Base-by-base conservation (phyloP, 2,113 vertebrate genomes). In the Columba janthina region DNA sequence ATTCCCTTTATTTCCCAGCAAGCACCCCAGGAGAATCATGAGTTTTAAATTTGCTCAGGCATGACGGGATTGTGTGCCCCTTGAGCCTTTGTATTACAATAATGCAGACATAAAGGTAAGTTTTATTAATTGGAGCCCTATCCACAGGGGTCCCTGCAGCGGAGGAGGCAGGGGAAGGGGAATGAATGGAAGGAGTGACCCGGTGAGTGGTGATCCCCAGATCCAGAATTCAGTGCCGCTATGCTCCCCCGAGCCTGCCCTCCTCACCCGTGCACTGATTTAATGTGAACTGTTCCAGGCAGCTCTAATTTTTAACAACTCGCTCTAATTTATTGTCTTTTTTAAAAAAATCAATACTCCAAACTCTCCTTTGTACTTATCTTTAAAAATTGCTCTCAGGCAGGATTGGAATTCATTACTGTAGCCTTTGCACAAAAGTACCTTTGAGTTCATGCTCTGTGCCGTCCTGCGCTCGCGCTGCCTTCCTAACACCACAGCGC, bases 91-190 rank as follows among this genome's bases (percentile, higher is more conserved):
- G 74, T 93, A 94, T 96, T 96, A 96, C 95, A 91, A 96, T 97
- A 97, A 93, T 96, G 84, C 91, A 71, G n/a, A 96, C 91, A 91
- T 96, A 94, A 97, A 96, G 91, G 80, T 94, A 91, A 84, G 71
- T 96, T 96, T 93, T 93, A 95, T 96, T 97, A 96, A 97, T 96
- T 97, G 96, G 90, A 88, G 77, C 88, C 86, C 71, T 78, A 73
- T 81, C 95, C 81, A 81, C 80, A 67, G 94, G 90, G 94, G 76
- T 89, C 87, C 44, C 71, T 80, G 54, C 82, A 73, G 48, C 1
- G 32, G 50, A 77, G 40, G 36, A 78, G 85, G 67, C 73, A 86
- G 64, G 46, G 72, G 34, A 61, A 89, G 83, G 46, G 73, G 48
- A 88, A 60, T 57, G 46, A 77, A 85, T 17, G 82, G 72, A 24